These are phyloP conservation scores for Bos indicus DNA, from an alignment of 2,113 vertebrate species.

Conservation along the genomic window DNA sequence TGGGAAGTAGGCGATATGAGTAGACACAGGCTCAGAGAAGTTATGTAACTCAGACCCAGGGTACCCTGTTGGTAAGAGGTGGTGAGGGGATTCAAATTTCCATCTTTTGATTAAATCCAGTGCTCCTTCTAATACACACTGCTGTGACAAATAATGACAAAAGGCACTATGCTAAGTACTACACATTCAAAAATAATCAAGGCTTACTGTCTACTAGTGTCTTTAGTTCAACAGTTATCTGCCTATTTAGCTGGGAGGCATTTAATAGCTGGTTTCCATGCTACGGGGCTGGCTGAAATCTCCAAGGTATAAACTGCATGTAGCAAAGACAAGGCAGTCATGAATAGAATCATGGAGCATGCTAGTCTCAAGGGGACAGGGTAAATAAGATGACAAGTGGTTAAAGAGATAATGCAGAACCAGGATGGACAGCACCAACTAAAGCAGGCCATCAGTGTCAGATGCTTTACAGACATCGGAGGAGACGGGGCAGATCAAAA, in stretches of 20 bases:
- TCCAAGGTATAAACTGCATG: background rate
- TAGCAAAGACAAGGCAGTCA: background rate
- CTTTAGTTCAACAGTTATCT: background rate
- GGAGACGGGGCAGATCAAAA: background rate
- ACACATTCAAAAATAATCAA: background rate
- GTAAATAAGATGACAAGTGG: background rate
- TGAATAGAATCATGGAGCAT: background rate
- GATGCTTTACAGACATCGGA: background rate
- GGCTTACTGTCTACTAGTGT: background rate
- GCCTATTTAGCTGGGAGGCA: background rate
- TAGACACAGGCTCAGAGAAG: background rate
- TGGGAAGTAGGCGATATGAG: background rate
- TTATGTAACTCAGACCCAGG: background rate
- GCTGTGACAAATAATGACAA: background rate
- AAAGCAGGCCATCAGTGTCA: background rate
- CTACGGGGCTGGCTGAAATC: background rate
- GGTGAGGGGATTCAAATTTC: background rate
- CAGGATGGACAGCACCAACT: background rate
- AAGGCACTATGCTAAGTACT: background rate
- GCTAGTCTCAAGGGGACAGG: background rate
- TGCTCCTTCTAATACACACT: background rate
- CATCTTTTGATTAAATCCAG: background rate
- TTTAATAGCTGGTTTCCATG: background rate
- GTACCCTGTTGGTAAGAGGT: background rate
- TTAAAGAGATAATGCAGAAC: background rate